Evolutionary conservation across 2,113 vertebrate genomes (phyloP), one percentile per base, ranked within the genome.

Genomic region (Chloroceryle aenea): DNA sequence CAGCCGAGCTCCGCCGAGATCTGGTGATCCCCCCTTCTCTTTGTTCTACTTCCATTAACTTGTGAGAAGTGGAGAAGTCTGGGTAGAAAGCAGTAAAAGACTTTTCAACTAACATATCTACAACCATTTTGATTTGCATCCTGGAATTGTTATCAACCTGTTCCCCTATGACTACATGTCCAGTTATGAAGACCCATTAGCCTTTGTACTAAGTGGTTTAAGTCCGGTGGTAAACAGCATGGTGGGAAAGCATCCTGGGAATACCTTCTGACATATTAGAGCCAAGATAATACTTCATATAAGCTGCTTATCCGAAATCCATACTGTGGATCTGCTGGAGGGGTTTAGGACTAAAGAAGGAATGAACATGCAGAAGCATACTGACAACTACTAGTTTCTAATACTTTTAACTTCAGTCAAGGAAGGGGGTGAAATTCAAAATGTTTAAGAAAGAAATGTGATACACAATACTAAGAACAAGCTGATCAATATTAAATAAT

Each of bases 301-400:
- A 87, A 74, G 71, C 59, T 50, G 52, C 67, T 93, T 83, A 90
- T 78, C 56, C 77, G 74, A 96, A 96, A 93, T 89, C 43, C 71
- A 25, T 48, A 55, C 52, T 34, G 12, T 34, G 77, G 48, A 74
- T 52, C 34, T 86, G 52, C 83, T 61, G 32, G 30, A 80, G 58
- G 30, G 50, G 88, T 95, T 91, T 92, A 85, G 56, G 59, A 87
- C 9, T 10, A 93, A 27, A 64, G 21, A 68, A 62, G 38, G 27
- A 12, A 27, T 21, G 21, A 76, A 25, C 32, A 66, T 32, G 56
- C 11, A 66, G 43, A 83, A 85, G 34, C 2, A 6, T 83, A 68
- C 25, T n/a, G 45, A 77, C 27, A 91, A 15, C 22, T 26, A 85
- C 18, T 18, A 30, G 40, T 64, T 92, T 55, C 71, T 50, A 43